These are phyloP conservation scores for Gonatopus flavifemur DNA, from an alignment of 1,140 invertebrate genomes.

Conservation along the genomic window DNA sequence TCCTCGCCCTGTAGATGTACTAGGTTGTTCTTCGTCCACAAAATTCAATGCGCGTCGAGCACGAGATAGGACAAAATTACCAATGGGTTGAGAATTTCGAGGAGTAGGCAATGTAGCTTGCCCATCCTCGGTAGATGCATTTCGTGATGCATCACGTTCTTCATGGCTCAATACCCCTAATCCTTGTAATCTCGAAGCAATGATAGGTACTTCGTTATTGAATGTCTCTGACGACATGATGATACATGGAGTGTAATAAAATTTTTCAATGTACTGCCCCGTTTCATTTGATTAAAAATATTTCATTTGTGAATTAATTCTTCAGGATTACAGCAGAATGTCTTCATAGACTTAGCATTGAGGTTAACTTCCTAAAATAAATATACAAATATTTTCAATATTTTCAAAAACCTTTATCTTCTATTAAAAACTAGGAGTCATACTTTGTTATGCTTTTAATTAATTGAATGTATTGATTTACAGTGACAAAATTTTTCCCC, in stretches of 20 bases:
- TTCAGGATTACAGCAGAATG: no score
- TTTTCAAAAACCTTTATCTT: no score
- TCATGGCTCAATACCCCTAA: slow-evolving; percentile 25
- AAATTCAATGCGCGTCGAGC: slow-evolving; percentile 38
- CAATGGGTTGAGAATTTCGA: slow-evolving; percentile 36
- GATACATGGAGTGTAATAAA: slow-evolving; percentile 21
- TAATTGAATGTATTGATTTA: no score
- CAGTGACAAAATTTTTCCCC: no score
- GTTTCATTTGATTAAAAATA: slow-evolving; percentile 32
- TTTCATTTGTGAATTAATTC: no score
- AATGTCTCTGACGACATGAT: slow-evolving; percentile 39
- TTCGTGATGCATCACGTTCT: slow-evolving; percentile 26
- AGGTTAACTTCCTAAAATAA: no score
- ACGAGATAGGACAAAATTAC: slow-evolving; percentile 33
- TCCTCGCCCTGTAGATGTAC: slow-evolving; percentile 20
- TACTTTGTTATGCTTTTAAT: no score
- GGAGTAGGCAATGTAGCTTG: slow-evolving; percentile 25
- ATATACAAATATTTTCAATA: no score
- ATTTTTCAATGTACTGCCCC: slow-evolving; percentile 22
- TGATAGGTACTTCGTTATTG: slow-evolving; percentile 29
- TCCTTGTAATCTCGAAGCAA: slow-evolving; percentile 28
- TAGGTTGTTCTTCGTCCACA: slow-evolving; percentile 40
- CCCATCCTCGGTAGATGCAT: slow-evolving; percentile 7
- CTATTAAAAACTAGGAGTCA: no score
- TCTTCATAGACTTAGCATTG: no score